These are phyloP conservation scores for Sclerurus mexicanus DNA, from an alignment of 2,113 vertebrate species.

Conservation along the genomic window DNA sequence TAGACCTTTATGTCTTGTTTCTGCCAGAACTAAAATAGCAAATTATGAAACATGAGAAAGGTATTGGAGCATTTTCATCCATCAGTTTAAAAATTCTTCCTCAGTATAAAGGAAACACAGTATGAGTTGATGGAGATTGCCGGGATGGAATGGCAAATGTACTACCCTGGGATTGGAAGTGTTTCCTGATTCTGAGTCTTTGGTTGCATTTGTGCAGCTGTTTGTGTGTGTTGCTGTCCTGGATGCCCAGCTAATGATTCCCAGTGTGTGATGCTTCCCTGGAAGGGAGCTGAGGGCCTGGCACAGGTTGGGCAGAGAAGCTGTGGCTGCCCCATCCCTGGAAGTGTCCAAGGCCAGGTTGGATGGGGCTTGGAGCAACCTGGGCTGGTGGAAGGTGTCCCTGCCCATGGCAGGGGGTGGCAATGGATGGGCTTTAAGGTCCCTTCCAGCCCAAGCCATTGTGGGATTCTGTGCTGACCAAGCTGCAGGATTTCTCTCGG, in stretches of 20 bases:
- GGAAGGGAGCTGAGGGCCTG: background rate
- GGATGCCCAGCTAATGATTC: background rate
- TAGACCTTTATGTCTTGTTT: background rate
- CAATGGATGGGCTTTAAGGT: accelerated
- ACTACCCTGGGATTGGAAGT: background rate
- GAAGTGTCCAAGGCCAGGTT: background rate
- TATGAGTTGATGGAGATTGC: background rate
- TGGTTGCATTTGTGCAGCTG: background rate
- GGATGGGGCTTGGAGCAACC: background rate
- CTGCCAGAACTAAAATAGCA: background rate
- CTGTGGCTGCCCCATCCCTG: background rate
- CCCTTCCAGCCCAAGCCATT: background rate
- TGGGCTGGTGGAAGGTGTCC: background rate
- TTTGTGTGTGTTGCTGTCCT: background rate
- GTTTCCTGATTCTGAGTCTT: background rate
- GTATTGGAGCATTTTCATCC: background rate
- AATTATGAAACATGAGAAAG: background rate
- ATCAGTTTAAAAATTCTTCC: background rate
- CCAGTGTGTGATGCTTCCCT: background rate
- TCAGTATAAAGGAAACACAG: background rate
- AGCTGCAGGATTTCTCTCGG: background rate
- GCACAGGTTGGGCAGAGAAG: background rate
- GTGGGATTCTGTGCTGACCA: background rate
- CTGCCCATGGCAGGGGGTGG: background rate
- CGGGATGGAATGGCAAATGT: background rate